phyloP scores from a whole-genome alignment of 2,888 invertebrate species.

The Crossocerus cetratus region DNA sequence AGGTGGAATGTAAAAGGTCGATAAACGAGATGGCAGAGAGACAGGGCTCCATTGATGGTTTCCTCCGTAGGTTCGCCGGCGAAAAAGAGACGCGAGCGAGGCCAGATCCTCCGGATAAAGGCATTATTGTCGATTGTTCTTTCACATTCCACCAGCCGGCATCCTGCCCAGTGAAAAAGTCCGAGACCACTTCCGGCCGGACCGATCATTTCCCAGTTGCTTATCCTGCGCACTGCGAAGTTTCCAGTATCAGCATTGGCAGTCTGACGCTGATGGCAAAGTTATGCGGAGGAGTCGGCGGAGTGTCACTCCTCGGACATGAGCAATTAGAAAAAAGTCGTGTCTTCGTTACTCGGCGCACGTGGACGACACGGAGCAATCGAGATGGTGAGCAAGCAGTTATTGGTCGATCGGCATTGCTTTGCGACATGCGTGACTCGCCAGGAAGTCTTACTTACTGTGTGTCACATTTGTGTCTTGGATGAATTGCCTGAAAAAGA shows the following conservation, averaged over 20 bases:
- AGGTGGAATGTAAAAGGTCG: constrained; percentile 28
- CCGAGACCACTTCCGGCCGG: constrained; percentile 23
- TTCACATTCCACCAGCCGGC: constrained; percentile 36
- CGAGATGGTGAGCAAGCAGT: constrained; percentile 38
- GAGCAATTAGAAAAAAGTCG: constrained; percentile 35
- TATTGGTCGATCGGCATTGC: constrained; percentile 61
- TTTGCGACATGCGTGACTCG: constrained; percentile 56
- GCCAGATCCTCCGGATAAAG: constrained; percentile 53
- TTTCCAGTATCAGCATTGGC: background rate
- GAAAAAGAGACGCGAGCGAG: constrained; percentile 34
- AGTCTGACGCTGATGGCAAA: background rate
- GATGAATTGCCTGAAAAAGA: too few species aligned
- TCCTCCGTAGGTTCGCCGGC: constrained; percentile 10
- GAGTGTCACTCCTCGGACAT: background rate
- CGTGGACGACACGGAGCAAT: constrained; percentile 44
- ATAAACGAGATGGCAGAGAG: constrained; percentile 38
- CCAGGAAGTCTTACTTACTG: constrained; percentile 31
- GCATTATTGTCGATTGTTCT: constrained; percentile 69
- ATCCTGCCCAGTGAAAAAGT: constrained; percentile 16
- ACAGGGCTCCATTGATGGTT: constrained; percentile 58
- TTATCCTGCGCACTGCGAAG: too few species aligned
- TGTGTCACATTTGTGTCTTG: background rate
- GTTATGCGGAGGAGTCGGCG: too few species aligned
- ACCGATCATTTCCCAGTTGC: background rate
- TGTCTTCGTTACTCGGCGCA: constrained; percentile 26